Base-by-base conservation (phyloP, 2,797 vertebrate species). In the Tokudaia tokunoshimensis region DNA sequence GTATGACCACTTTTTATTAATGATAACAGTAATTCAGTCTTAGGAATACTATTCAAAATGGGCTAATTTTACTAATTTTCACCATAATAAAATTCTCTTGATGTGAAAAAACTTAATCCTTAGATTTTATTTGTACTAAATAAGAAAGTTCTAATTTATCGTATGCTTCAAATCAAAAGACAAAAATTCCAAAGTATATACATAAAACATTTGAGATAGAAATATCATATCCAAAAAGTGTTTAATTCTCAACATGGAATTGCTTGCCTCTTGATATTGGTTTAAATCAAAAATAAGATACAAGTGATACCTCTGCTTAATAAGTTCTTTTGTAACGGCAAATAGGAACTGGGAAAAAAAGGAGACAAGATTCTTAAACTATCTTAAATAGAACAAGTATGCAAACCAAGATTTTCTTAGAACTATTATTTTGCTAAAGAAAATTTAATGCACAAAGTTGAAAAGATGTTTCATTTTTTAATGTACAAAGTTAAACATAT, bases 221-320 rank as follows among this genome's bases (percentile, higher is more conserved):
- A 85, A 2, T 95, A 24, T 75, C 72, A 76, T 50, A 85, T 90
- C 55, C 96, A 6, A 92, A 44, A 95, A 29, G 12, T 91, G 12
- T 94, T 92, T 65, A 85, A 92, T 87, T 34, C 57, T 94, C 88
- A 86, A n/a, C 29, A 13, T 29, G 70, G 52, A 92, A 84, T 93
- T 92, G 13, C 22, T 47, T 72, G 70, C 15, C 90, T 85, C 59
- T 87, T 86, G 92, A 70, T 94, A 87, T 3, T 95, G 44, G 93
- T 52, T 95, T 88, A 94, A 91, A 80, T 95, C 6, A 96, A 92
- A 97, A 83, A 91, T 96, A 95, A 89, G 7, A 24, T 67, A 72
- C 55, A 94, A 88, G 89, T 83, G 92, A 93, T 97, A 79, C 20
- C 57, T 91, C n/a, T 91, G 29, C 55, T 89, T 91, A 63, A 78